Evolutionary conservation across 2,113 vertebrate genomes (phyloP), one percentile per base, ranked within the genome.

Genomic region (Thamnaconus septentrionalis): DNA sequence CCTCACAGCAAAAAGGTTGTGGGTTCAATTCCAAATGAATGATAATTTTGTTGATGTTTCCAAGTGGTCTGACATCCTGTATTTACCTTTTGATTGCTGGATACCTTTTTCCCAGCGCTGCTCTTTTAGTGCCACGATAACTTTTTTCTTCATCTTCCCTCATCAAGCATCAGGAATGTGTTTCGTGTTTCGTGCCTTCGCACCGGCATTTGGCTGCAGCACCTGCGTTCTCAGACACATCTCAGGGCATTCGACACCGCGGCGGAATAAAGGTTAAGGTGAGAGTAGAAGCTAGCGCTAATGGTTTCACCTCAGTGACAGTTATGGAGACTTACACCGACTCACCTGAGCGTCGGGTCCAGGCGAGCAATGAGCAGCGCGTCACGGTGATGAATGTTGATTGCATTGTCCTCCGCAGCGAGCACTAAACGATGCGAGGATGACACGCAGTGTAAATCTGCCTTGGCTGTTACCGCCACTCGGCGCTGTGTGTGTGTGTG

Each of bases 361-460:
- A 61, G 56, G 11, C 64, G 53, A 61, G 65, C 82, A 75, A 65
- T 76, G 63, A 64, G 56, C 46, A 31, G 75, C 55, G 64, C 67
- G 73, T 76, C 72, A 64, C 52, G 40, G 61, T 80, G 80, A 87
- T 83, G 68, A 69, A 84, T 80, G 74, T 55, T 68, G 76, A 78
- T 80, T 71, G 69, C 75, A 67, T 79, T 80, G 76, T 79, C 61
- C 74, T 80, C 76, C 3, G 8, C 60, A 59, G 75, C 40, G 61
- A 78, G 65, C 47, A 64, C 72, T 87, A 78, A 89, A 81, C 56
- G 58, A 69, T 76, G 69, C 69, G 77, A 82, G 78, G 75, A 85
- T 86, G 81, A 81, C 80, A 80, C 5, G 56, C 48, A 43, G 75
- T 1, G 75, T 80, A 83, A 87, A 83, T 87, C 74, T 73, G 56